A percentile compares a stretch with the other conserved stretches of the same genome.
Conservation (phyloP, 2,113 vertebrate species). For the Ptilonorhynchus violaceus region DNA sequence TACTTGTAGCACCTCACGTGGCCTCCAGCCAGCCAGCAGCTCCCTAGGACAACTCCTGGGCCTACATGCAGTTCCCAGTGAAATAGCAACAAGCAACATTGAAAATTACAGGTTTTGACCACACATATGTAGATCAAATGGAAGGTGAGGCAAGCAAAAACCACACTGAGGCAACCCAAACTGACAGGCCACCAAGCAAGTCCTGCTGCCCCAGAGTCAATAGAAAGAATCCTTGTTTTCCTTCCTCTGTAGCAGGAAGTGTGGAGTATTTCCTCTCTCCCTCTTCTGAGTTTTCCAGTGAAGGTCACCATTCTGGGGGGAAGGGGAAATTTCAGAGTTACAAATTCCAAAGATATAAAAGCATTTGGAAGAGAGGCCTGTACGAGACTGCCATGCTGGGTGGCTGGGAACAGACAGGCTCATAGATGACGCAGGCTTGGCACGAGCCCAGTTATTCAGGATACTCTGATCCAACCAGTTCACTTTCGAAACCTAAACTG, state of each 20-base stretch:
- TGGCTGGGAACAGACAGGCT: not conserved
- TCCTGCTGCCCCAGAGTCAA: not conserved
- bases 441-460: not conserved
- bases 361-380: not conserved
- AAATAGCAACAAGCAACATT: not conserved
- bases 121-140: rapidly evolving
- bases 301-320: not conserved
- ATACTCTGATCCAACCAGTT: not conserved
- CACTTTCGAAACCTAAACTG: not conserved
- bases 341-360: not conserved
- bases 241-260: not conserved
- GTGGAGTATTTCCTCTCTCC: not conserved
- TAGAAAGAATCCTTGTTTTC: not conserved
- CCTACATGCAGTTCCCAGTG: not conserved
- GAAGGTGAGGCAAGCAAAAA: not conserved
- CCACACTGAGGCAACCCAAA: not conserved
- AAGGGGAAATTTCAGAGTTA: not conserved
- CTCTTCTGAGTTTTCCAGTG: not conserved
- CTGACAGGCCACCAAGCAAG: not conserved
- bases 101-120: conserved; percentile 4
- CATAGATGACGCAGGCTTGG: not conserved
- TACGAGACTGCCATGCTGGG: not conserved
- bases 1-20: not conserved
- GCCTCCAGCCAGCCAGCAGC: not conserved
- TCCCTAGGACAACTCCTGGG: not conserved